Base-by-base conservation (phyloP, 2,113 vertebrate species). In the Elaphurus davidianus region DNA sequence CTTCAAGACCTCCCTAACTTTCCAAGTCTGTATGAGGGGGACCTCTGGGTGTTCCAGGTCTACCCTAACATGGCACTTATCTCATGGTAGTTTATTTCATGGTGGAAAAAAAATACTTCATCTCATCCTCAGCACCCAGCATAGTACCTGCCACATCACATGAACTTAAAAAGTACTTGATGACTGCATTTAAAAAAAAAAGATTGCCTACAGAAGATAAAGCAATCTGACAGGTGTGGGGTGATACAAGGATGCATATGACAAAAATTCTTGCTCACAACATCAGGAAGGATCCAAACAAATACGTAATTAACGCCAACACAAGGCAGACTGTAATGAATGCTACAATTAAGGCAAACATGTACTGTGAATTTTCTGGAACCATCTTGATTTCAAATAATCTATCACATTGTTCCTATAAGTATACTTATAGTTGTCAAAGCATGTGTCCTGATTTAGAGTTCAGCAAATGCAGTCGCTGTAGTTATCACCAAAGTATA, bases 321-420 rank as follows among this genome's bases (percentile, higher is more conserved):
- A 89, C 59, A 91, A 97, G 81, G 54, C 54, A 95, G 59, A 92
- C 47, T 94, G 33, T 83, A 91, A 97, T 90, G 91, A 98, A 87
- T 95, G 85, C 83, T 94, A 96, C 59, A 97, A 95, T 95, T 98
- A 88, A 96, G 59, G 59, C 74, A 90, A 95, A 92, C 64, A 94
- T 25, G 6, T 59, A 94, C 81, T 91, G 76, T 83, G 60, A 87
- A 94, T 92, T 98, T 96, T 96, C 79, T 93, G 96, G 83, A 94
- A 93, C 60, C 54, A 71, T 85, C 90, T 82, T 87, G 85, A 95
- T 97, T 97, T 97, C 93, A 97, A 98, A 97, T 96, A 94, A 95
- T 92, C 62, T 74, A 96, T 96, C 74, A 90, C 52, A 93, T 95
- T 98, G 71, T 98, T 96, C 93, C 52, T 87, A 7, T 94, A 94